These are phyloP conservation scores for Squalus acanthias DNA, from an alignment of 2,797 vertebrate species.

Conservation along the genomic window DNA sequence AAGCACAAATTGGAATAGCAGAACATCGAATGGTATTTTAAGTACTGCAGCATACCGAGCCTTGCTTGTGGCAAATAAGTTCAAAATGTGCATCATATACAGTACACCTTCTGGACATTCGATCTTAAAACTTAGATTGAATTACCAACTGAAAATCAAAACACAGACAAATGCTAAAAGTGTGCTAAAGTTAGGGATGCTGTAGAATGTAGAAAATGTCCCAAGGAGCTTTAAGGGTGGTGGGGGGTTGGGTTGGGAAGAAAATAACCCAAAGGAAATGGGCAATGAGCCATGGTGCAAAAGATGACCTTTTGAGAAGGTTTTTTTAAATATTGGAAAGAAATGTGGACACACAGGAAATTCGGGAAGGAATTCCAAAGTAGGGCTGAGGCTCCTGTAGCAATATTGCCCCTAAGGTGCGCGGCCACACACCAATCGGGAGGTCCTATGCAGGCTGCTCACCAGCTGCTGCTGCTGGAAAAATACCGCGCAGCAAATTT, in stretches of 20 bases:
- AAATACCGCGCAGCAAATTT: too few relatives aligned
- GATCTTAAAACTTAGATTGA: neutral
- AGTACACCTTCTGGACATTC: neutral
- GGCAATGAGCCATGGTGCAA: neutral
- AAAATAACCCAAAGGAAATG: neutral
- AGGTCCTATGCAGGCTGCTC: too few relatives aligned
- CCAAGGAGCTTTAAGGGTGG: neutral
- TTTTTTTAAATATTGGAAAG: neutral
- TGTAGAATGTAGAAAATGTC: neutral
- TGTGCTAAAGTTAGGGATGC: neutral
- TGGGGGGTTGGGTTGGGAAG: neutral
- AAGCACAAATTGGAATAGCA: neutral
- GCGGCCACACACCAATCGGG: too few relatives aligned
- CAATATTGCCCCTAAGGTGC: too few relatives aligned
- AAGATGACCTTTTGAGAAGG: neutral
- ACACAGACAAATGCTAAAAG: neutral
- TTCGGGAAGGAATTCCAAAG: neutral
- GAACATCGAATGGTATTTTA: neutral
- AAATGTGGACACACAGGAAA: neutral
- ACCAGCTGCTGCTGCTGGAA: too few relatives aligned
- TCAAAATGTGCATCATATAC: conserved; percentile 17
- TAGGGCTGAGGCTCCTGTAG: neutral
- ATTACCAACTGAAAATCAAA: neutral
- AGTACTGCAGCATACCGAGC: neutral
- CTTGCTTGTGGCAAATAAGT: neutral